A percentile compares a stretch with the other conserved stretches of the same genome.
phyloP scores from a whole-genome alignment of 2,888 invertebrate genomes.

The Chymomyza caudatula region DNA sequence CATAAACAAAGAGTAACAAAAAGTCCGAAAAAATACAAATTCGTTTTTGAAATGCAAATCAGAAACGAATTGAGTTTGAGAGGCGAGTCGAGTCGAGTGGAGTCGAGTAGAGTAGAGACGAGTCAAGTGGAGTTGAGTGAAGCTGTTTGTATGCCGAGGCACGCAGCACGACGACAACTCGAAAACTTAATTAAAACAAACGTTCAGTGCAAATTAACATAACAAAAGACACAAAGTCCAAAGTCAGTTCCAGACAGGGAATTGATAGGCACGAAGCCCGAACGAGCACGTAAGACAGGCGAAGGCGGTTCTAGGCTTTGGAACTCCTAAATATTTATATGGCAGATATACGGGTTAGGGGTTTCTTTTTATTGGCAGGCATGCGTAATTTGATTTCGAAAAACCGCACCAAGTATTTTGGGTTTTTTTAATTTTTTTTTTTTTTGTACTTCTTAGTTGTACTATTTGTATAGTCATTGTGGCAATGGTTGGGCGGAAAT shows the following conservation, averaged over 20 bases:
- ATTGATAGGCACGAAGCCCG: constrained; percentile 26
- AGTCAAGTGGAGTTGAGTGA: constrained; percentile 33
- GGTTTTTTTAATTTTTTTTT: constrained; percentile 12
- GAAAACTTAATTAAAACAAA: constrained; percentile 68
- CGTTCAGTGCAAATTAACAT: constrained; percentile 63
- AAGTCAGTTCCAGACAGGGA: background rate
- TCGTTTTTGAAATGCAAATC: constrained; percentile 50
- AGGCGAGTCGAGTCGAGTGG: constrained; percentile 1
- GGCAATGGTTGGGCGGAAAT: constrained; percentile 45
- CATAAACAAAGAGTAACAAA: background rate
- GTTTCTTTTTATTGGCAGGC: background rate
- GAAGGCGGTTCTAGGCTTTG: background rate
- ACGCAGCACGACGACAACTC: constrained; percentile 42
- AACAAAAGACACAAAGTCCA: constrained; percentile 50
- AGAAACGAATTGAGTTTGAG: constrained; percentile 24
- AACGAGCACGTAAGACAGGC: constrained; percentile 37
- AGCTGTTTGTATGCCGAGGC: constrained; percentile 50
- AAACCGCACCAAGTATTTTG: background rate
- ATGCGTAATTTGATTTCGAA: background rate
- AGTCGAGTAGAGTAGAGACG: constrained; percentile 12
- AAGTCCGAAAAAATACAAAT: constrained; percentile 24
- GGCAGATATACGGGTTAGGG: too few species aligned
- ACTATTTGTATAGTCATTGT: background rate
- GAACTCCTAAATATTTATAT: constrained; percentile 4
- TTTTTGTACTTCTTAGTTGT: constrained; percentile 45